Base-by-base conservation (phyloP, 2,888 invertebrate species). In the Drosophila nr. fundita region DNA sequence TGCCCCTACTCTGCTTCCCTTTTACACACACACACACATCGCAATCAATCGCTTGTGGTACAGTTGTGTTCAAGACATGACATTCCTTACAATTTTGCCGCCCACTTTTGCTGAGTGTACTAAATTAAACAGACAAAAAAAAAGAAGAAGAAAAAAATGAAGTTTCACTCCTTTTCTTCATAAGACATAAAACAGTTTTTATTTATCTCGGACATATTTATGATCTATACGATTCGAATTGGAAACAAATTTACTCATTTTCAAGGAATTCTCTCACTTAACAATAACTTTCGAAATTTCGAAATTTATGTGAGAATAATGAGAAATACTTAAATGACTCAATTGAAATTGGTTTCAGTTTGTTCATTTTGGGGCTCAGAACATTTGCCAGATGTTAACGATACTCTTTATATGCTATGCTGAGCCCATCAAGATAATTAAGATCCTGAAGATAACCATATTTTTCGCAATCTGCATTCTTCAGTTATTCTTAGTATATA, bases 41-140 rank as follows among this genome's bases (percentile, higher is more conserved):
- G 24, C 45, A 45, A 45, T 45, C 32, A 13, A 27, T 40, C 40
- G 45, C 60, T 36, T n/a, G 60, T 13, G 63, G 84, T 84, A 84
- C 83, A 87, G 87, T 87, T 66, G 79, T 21, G 68, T 1, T 36
- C 78, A 82, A 86, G 67, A 61, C 36, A 24, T 36, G 55, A 24
- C 76, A 69, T 69, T 68, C 57, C 76, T 27, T 36, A 21, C 24
- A 45, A 45, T 15, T 24, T 45, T 8, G 4, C 45, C 45, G 45
- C 45, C 45, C 45, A 45, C 15, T 45, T 45, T 24, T 45, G 45
- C 24, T 45, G 15, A 5, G 40, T 11, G 40, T 40, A 40, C 40
- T n/a, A 40, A 40, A 10, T 11, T n/a, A n/a, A 40, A 11, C 40
- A n/a, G 40, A 40, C 36, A 40, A 42, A 42, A 21, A 21, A 45